Conservation (phyloP, 1,140 invertebrate genomes). For the Camponotus floridanus region DNA sequence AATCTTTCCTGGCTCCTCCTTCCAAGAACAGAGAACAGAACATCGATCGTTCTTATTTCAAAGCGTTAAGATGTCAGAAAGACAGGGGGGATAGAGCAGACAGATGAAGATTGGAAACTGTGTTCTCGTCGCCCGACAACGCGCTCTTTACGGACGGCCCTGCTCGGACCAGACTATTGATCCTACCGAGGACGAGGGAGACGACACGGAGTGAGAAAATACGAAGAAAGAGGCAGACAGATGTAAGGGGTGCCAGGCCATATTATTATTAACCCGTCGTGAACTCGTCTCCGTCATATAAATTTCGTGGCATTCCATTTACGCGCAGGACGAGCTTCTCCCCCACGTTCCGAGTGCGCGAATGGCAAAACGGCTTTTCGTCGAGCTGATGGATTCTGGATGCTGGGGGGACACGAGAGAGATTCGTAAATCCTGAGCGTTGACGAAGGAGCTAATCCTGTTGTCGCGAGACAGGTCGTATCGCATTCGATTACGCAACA, state of each 20-base stretch:
- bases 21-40: background rate
- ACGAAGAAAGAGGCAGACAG: constrained; percentile 31
- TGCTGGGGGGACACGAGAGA: background rate
- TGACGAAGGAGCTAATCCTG: constrained; percentile 24
- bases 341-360: background rate
- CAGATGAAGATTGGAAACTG: constrained; percentile 38
- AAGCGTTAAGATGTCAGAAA: background rate
- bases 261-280: constrained; percentile 68
- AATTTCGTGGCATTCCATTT: constrained; percentile 61
- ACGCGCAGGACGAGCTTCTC: constrained; percentile 23
- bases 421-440: constrained; percentile 14
- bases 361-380: constrained; percentile 50
- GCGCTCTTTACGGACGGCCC: constrained; percentile 62
- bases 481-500: constrained; percentile 14
- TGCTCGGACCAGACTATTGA: constrained; percentile 80
- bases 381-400: constrained; percentile 20
- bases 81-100: too few relatives aligned
- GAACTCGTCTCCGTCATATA: constrained; percentile 42
- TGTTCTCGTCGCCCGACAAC: constrained; percentile 40
- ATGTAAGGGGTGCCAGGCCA: constrained; percentile 18
- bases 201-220: constrained; percentile 63
- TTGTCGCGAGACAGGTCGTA: constrained; percentile 13
- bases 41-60: constrained; percentile 28
- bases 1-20: background rate
- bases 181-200: constrained; percentile 74